phyloP scores from a whole-genome alignment of 2,113 vertebrate species.

The Formicarius rufipectus region DNA sequence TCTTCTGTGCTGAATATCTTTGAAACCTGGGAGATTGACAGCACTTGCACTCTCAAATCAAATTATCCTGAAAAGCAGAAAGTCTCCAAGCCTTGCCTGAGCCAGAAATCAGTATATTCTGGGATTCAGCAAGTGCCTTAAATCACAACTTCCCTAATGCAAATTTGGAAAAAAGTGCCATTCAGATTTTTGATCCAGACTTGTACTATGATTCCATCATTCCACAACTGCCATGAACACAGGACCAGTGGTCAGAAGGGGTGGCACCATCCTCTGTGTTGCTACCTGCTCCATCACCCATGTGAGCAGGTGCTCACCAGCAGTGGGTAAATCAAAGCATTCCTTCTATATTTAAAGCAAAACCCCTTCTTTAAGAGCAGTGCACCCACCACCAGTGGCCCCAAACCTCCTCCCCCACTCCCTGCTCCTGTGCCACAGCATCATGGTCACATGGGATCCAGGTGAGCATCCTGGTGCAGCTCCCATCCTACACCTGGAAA shows the following conservation, averaged over 20 bases:
- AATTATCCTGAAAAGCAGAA: slow-evolving; percentile 34
- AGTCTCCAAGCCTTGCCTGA: neutral
- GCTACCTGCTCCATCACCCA: neutral
- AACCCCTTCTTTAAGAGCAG: neutral
- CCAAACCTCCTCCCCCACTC: neutral
- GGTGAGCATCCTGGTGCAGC: neutral
- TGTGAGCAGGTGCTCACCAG: neutral
- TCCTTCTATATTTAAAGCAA: neutral
- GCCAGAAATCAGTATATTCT: neutral
- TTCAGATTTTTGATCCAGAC: neutral
- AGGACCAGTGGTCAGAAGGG: neutral
- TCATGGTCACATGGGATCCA: rapidly evolving
- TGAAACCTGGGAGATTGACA: neutral
- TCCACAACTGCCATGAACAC: rapidly evolving
- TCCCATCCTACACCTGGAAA: neutral
- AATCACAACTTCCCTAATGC: neutral
- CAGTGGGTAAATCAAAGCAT: neutral
- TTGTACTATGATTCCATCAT: rapidly evolving
- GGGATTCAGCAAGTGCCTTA: neutral
- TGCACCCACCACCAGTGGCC: neutral
- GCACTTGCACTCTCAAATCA: neutral
- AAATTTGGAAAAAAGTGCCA: neutral
- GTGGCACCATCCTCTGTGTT: neutral
- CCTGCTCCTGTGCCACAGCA: rapidly evolving
- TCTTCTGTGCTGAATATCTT: neutral